These are phyloP conservation scores for Tiliacea aurago DNA, from an alignment of 2,888 invertebrate species.

Conservation along the genomic window DNA sequence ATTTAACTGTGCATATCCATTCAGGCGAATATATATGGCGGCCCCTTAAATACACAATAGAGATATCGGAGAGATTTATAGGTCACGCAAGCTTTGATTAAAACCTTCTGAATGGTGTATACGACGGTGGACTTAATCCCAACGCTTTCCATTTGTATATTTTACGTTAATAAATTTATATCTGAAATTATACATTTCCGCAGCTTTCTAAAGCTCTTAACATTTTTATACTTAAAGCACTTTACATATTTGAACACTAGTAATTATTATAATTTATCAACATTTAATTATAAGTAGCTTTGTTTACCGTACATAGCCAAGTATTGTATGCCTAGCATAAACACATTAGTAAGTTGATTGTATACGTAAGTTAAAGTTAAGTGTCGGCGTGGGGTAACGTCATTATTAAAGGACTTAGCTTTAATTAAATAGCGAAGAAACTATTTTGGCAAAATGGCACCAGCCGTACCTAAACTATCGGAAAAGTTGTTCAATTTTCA, in stretches of 20 bases:
- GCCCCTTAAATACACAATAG: slow-evolving; percentile 74
- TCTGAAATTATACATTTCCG: slow-evolving; percentile 40
- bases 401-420: slow-evolving; percentile 69
- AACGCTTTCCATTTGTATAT: slow-evolving; percentile 69
- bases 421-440: slow-evolving; percentile 78
- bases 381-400: slow-evolving; percentile 58
- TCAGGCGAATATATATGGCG: slow-evolving; percentile 37
- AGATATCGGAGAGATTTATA: slow-evolving; percentile 80
- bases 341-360: slow-evolving; percentile 66
- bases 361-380: slow-evolving; percentile 63
- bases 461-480: slow-evolving; percentile 71
- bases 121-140: slow-evolving; percentile 71
- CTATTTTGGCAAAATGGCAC: slow-evolving; percentile 76
- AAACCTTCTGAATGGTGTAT: slow-evolving; percentile 74
- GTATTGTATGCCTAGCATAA: slow-evolving; percentile 62
- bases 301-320: slow-evolving; percentile 50
- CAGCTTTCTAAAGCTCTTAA: slow-evolving; percentile 37
- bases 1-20: slow-evolving; percentile 49
- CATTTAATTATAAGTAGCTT: slow-evolving; percentile 30
- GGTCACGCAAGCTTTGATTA: slow-evolving; percentile 81
- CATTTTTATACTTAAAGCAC: slow-evolving; percentile 24
- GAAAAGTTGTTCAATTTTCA: slow-evolving; percentile 76
- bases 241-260: slow-evolving; percentile 31
- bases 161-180: slow-evolving; percentile 63
- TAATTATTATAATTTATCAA: slow-evolving; percentile 45